These are phyloP conservation scores for Torymus texanus DNA, from an alignment of 2,888 invertebrate species.

Conservation along the genomic window DNA sequence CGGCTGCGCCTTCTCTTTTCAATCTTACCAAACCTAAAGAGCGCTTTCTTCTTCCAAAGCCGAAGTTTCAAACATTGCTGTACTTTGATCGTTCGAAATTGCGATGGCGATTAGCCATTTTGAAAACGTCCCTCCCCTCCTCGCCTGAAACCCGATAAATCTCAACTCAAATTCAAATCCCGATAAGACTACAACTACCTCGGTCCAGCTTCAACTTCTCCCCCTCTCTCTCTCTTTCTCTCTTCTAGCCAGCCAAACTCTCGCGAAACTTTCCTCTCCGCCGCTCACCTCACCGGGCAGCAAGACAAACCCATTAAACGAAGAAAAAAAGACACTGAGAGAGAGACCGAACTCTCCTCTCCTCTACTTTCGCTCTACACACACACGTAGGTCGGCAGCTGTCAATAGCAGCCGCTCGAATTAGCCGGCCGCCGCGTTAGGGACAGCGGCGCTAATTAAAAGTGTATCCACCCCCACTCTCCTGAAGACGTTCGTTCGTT, in stretches of 20 bases:
- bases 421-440: neutral
- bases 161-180: neutral
- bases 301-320: neutral
- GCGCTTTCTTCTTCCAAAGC: too few relatives aligned
- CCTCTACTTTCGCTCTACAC: too few relatives aligned
- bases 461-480: neutral
- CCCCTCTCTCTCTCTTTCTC: too few relatives aligned
- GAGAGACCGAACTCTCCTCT: neutral
- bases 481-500: neutral
- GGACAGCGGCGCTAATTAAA: slow-evolving; percentile 24
- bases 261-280: neutral
- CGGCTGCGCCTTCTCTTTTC: too few relatives aligned
- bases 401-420: slow-evolving; percentile 25
- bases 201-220: too few relatives aligned
- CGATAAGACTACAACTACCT: too few relatives aligned
- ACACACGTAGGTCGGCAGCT: slow-evolving; percentile 2
- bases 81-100: too few relatives aligned
- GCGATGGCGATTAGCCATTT: too few relatives aligned
- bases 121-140: too few relatives aligned
- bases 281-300: neutral
- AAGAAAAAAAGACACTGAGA: slow-evolving; percentile 2
- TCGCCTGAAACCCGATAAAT: too few relatives aligned
- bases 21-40: too few relatives aligned
- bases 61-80: too few relatives aligned
- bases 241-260: neutral